These are phyloP conservation scores for Drepana falcataria DNA, from an alignment of 2,888 invertebrate genomes.

Conservation along the genomic window DNA sequence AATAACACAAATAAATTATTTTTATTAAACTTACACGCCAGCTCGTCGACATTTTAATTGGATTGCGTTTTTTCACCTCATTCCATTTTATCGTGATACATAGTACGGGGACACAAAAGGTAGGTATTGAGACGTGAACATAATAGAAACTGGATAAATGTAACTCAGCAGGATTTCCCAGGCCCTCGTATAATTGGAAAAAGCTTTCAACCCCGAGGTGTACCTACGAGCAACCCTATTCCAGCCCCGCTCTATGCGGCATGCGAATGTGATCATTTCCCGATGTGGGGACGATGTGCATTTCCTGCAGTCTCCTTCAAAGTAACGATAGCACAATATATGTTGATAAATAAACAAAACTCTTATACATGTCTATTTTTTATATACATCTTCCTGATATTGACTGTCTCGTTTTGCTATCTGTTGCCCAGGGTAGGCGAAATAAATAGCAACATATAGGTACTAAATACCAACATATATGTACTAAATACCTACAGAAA, in stretches of 20 bases:
- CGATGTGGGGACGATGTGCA: slow-evolving; percentile 50
- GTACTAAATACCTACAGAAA: too few species aligned
- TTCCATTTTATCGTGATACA: not conserved
- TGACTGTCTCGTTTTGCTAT: too few species aligned
- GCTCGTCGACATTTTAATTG: not conserved
- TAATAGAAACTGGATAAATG: not conserved
- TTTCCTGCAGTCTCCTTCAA: slow-evolving; percentile 50
- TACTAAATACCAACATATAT: too few species aligned
- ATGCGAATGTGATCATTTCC: slow-evolving; percentile 51
- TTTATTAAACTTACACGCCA: not conserved
- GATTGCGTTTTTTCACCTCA: not conserved
- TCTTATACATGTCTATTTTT: not conserved
- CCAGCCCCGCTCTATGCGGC: slow-evolving; percentile 32
- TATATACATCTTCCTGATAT: too few species aligned
- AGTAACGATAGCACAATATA: slow-evolving; percentile 38
- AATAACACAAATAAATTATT: not conserved
- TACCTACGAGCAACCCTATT: slow-evolving; percentile 20
- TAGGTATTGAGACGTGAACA: not conserved
- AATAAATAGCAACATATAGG: too few species aligned
- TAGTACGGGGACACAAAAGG: not conserved
- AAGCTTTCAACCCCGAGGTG: slow-evolving; percentile 44
- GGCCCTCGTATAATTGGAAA: slow-evolving; percentile 35
- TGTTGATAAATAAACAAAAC: not conserved
- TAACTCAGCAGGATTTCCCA: slow-evolving; percentile 1
- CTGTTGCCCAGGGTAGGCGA: too few species aligned